Conservation (phyloP, 2,797 vertebrate species). For the Enteromius argenteus region DNA sequence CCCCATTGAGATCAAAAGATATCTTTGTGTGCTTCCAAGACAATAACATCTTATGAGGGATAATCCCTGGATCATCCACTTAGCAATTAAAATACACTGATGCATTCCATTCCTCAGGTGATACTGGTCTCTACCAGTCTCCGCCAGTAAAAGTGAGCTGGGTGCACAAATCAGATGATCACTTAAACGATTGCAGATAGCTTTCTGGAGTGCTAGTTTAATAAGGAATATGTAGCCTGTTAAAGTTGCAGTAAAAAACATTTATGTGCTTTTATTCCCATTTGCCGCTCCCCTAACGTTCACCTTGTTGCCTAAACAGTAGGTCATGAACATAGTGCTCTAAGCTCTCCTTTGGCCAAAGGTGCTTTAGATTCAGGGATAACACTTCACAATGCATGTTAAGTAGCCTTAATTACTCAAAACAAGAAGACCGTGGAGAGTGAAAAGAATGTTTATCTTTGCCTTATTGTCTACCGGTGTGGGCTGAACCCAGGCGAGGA, state of each 20-base stretch:
- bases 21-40: constrained; percentile 77
- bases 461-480: constrained; percentile 58
- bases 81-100: constrained; percentile 79
- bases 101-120: constrained; percentile 59
- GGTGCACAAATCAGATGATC: constrained; percentile 49
- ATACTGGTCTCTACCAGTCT: constrained; percentile 50
- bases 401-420: constrained; percentile 76
- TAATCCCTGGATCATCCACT: constrained; percentile 81
- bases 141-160: constrained; percentile 34
- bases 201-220: constrained; percentile 6
- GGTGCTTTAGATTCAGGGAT: constrained; percentile 75
- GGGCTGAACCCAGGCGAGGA: constrained; percentile 50
- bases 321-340: constrained; percentile 69
- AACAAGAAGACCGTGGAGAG: constrained; percentile 72
- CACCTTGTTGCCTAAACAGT: constrained; percentile 74
- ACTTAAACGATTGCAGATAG: constrained; percentile 29
- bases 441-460: constrained; percentile 71
- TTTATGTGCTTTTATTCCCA: constrained; percentile 25
- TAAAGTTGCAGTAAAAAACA: neutral
- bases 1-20: constrained; percentile 80
- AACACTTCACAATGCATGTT: constrained; percentile 69
- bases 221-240: constrained; percentile 7
- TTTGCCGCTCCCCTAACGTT: constrained; percentile 27
- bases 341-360: constrained; percentile 72
- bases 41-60: constrained; percentile 84